Base-by-base conservation (phyloP, 1,140 invertebrate genomes). In the Papilio polyxenes region DNA sequence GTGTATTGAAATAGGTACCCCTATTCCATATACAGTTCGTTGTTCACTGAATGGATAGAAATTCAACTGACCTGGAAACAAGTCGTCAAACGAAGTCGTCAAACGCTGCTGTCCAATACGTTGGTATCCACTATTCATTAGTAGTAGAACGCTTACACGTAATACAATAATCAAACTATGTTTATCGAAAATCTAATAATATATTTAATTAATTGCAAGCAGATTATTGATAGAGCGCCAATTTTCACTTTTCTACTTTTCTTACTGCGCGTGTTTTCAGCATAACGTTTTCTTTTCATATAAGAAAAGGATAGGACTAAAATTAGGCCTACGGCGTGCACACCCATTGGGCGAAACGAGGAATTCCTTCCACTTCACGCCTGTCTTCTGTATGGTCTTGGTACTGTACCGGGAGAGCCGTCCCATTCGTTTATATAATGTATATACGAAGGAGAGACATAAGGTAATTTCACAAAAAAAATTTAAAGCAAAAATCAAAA, bases 401-500 rank as follows among this genome's bases (percentile, higher is more conserved):
- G 23, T 31, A 31, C 23, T 31, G 23, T 2, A 1, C 23, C 23
- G 0, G 23, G 23, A 31, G 23, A 31, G 23, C 23, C 23, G 23
- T 0, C 23, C 23, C 23, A 31, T 31, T 31, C 23, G 23, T 31
- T 0, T 53, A 53, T 17, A n/a, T 56, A 1, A 17, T 56, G 5
- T 23, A 23, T 31, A 65, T 10, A 11, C 11, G 13, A 65, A 72
- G 37, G 11, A 72, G 8, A 37, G 6, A 65, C 9, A 31, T 31
- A 31, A 37, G 23, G 23, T 65, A 65, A 31, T 40, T 2, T 23
- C 2, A 37, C 65, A 11, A 69, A 23, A 20, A 31, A 31, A n/a
- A 65, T 65, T 37, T 7, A 72, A 72, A 6, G 11, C 65, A 72
- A 72, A 72, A 72, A 72, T 72, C 65, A 72, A 72, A 72, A 40